phyloP scores from a whole-genome alignment of 2,113 vertebrate species.

The Pelmatolapia mariae region DNA sequence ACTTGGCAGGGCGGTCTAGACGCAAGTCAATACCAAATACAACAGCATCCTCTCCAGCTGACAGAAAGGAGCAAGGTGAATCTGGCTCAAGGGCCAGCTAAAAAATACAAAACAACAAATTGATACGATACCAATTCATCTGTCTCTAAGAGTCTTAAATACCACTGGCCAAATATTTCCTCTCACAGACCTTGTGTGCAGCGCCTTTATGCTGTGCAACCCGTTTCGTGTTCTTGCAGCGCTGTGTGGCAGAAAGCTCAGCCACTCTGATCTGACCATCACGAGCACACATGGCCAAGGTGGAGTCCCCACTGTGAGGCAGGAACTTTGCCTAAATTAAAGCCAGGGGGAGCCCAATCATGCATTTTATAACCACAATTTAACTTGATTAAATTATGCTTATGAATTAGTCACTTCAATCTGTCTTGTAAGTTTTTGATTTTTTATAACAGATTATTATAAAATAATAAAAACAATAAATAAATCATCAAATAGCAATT shows the following conservation, averaged over 20 bases:
- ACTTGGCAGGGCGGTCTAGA: conserved; percentile 89
- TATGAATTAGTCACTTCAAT: not conserved
- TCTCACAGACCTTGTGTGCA: conserved; percentile 84
- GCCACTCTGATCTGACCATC: conserved; percentile 93
- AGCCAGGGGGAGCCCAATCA: not conserved
- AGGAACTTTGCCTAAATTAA: conserved; percentile 88
- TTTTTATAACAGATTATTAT: not conserved
- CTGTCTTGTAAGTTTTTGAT: not conserved
- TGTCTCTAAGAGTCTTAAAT: not conserved
- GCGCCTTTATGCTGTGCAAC: conserved; percentile 96
- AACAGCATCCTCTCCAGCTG: conserved; percentile 94
- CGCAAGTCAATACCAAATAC: conserved; percentile 93
- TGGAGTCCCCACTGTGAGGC: conserved; percentile 93
- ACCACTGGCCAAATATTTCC: not conserved
- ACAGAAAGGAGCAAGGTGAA: conserved; percentile 94
- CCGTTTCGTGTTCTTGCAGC: conserved; percentile 92
- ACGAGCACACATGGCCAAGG: conserved; percentile 92
- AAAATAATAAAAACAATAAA: not conserved
- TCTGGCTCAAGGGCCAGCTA: conserved; percentile 95
- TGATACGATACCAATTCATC: not conserved
- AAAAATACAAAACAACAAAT: not conserved
- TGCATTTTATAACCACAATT: not conserved
- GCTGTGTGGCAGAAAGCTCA: conserved; percentile 91
- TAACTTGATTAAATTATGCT: not conserved
- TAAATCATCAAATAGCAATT: not conserved